Evolutionary conservation across 2,797 vertebrate genomes (phyloP).

Genomic region (Acomys russatus): DNA sequence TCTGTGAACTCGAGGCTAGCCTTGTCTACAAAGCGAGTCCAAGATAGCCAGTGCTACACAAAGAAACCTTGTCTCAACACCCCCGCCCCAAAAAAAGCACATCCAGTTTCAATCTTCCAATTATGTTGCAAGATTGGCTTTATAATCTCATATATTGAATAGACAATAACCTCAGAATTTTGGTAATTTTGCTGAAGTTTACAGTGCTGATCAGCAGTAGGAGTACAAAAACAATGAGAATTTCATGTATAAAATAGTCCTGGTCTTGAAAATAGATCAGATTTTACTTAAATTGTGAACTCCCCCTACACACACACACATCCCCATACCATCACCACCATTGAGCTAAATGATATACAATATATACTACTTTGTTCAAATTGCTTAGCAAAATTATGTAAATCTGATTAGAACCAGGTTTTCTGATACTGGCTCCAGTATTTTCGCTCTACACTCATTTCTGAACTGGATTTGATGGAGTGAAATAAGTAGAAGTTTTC

Average conservation of each 20-base stretch:
- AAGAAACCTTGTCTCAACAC: no score
- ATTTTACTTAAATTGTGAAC: conserved; percentile 54
- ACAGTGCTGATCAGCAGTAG: conserved; percentile 8
- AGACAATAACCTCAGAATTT: conserved; percentile 64
- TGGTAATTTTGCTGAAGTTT: conserved; percentile 41
- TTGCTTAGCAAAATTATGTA: conserved; percentile 26
- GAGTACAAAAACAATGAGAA: conserved; percentile 67
- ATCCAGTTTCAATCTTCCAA: conserved; percentile 58
- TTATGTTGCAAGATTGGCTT: conserved; percentile 33
- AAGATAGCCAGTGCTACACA: no score
- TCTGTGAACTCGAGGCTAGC: no score
- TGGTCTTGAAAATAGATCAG: conserved; percentile 44
- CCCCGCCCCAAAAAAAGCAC: neutral
- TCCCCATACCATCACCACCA: neutral
- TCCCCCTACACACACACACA: neutral
- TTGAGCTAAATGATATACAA: conserved; percentile 30
- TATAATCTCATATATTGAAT: conserved; percentile 39
- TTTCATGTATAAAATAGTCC: conserved; percentile 32
- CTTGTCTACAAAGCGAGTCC: no score
- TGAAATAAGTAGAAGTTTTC: neutral
- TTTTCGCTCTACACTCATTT: conserved; percentile 5
- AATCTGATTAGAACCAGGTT: conserved; percentile 12
- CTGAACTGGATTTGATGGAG: neutral
- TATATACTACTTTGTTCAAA: conserved; percentile 5
- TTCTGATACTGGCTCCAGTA: neutral